phyloP scores from a whole-genome alignment of 23 tunicate species.

The Oikopleura dioica region DNA sequence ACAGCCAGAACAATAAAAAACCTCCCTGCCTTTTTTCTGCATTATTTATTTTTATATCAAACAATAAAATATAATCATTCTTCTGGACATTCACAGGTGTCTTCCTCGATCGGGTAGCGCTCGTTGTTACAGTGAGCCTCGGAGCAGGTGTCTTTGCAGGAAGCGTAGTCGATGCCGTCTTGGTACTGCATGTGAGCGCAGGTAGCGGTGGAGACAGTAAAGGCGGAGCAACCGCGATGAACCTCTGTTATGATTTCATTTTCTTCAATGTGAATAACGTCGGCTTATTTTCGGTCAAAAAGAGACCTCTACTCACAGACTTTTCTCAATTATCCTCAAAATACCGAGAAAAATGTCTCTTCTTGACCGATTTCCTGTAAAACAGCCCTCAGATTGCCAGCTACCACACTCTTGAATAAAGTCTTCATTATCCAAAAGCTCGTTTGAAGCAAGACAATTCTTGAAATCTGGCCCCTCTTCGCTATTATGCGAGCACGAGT shows the following conservation, averaged over 20 bases:
- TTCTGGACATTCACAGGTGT: conserved; percentile 1
- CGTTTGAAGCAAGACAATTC: not conserved
- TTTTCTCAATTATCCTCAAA: too few species aligned
- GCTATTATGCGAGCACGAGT: conserved; percentile 1
- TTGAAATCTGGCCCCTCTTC: not conserved
- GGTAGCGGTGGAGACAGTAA: not conserved
- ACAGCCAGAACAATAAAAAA: too few species aligned
- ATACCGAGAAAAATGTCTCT: too few species aligned
- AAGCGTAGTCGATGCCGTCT: not conserved
- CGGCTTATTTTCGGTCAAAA: too few species aligned
- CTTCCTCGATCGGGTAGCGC: not conserved
- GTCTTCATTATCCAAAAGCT: not conserved
- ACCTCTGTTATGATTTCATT: not conserved
- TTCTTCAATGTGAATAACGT: not conserved
- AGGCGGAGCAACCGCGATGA: conserved; percentile 7
- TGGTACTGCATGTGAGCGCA: conserved; percentile 1
- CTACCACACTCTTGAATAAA: not conserved
- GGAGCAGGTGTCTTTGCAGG: not conserved
- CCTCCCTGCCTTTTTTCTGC: too few species aligned
- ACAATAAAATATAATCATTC: too few species aligned
- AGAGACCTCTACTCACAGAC: too few species aligned
- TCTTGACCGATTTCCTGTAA: too few species aligned
- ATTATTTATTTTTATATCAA: too few species aligned
- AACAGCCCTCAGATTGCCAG: conserved; percentile 4
- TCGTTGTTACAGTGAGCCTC: not conserved